These are phyloP conservation scores for Neosalanx taihuensis DNA, from an alignment of 2,797 vertebrate genomes.

Conservation along the genomic window DNA sequence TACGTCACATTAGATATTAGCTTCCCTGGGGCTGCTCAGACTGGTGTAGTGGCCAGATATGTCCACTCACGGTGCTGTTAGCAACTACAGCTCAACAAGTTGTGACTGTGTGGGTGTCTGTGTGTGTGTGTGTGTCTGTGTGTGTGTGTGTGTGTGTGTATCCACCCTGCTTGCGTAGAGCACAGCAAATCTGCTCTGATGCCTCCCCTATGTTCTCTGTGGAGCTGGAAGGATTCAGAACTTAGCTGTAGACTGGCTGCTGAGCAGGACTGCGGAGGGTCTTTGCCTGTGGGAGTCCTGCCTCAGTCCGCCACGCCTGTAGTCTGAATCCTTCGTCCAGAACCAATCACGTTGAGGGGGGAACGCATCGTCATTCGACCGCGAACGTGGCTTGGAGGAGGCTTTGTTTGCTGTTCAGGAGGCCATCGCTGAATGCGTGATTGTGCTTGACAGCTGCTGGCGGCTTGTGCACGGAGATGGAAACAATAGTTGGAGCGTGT, in stretches of 20 bases:
- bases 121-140: constrained; percentile 15
- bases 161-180: constrained; percentile 17
- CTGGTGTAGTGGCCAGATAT: constrained; percentile 15
- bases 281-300: background rate
- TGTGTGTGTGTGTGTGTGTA: constrained; percentile 37
- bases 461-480: background rate
- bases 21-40: background rate
- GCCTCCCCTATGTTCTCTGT: constrained; percentile 18
- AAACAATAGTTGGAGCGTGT: too few species aligned
- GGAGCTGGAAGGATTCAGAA: constrained; percentile 14
- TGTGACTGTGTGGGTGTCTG: constrained; percentile 7
- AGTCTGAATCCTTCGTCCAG: too few species aligned
- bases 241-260: constrained; percentile 22
- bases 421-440: constrained; percentile 29
- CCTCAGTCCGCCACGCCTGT: too few species aligned
- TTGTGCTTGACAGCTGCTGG: constrained; percentile 30
- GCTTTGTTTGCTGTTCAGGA: constrained; percentile 25
- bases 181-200: constrained; percentile 26
- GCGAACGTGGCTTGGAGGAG: constrained; percentile 32
- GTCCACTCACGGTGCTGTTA: constrained; percentile 6
- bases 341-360: too few species aligned
- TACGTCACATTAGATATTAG: constrained; percentile 18
- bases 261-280: constrained; percentile 11
- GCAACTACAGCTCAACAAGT: constrained; percentile 17
- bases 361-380: too few species aligned